Base-by-base conservation (phyloP, 1,140 invertebrate species). In the Heliconius nattereri region DNA sequence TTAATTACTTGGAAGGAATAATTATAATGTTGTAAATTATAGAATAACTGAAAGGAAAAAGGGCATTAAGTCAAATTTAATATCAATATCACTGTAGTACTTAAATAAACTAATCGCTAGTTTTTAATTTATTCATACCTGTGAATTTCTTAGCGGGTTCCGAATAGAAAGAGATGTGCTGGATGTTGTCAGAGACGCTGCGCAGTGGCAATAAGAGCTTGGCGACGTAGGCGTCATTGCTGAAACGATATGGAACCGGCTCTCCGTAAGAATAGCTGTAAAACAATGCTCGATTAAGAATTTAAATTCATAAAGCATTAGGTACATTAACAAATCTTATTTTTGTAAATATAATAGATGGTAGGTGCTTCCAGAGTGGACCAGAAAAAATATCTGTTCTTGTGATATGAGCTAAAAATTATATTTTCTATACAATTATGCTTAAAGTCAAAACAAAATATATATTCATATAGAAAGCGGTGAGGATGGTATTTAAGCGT, bases 141-240 rank as follows among this genome's bases (percentile, higher is more conserved):
- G 96, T 95, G 82, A 96, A 96, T 84, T 94, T 95, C 84, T 95
- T 95, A 49, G 95, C 95, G 3, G 96, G 96, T 82, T 96, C 96
- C 19, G 95, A 92, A 89, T 96, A 97, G 94, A 95, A 96, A 5
- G 95, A 96, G 66, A 96, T 94, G 76, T 95, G 94, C 75, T 96
- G 95, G 77, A 96, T 93, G 78, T 95, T 94, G 78, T 95, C 95
- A 78, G 95, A 92, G 60, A 95, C 93, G 83, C 95, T 95, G 83
- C 95, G 95, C 35, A 95, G 92, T 2, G 96, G 96, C 78, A 95
- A 90, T 29, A 97, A 83, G 66, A 97, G 88, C 81, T 95, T 95
- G 16, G 95, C 94, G 78, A 97, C 94, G 90, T 97, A 97, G 76
- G 96, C 95, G 74, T 97, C 96, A 86, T 95, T 96, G 85, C 92